Evolutionary conservation across 2,797 vertebrate species (phyloP).

Genomic region (Mormyrus hasselquistii): DNA sequence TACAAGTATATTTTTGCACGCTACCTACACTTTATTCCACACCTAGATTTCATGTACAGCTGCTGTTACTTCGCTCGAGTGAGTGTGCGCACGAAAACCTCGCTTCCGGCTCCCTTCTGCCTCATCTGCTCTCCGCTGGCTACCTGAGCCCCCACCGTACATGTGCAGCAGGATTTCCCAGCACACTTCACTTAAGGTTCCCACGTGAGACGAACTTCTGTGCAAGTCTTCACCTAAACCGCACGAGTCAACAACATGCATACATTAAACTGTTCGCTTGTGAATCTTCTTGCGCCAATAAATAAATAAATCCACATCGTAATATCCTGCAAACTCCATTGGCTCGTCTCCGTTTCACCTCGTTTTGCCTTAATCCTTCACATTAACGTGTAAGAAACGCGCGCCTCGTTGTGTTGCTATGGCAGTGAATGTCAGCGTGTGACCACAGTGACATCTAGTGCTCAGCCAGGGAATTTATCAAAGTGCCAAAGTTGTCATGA

Average conservation of each 20-base stretch:
- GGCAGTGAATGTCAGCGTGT: conserved; percentile 33
- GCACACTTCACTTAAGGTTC: not conserved
- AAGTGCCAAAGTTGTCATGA: conserved; percentile 44
- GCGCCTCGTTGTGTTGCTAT: not conserved
- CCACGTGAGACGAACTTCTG: not conserved
- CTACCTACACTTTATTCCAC: not conserved
- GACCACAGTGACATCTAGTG: conserved; percentile 58
- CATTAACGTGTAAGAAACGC: not conserved
- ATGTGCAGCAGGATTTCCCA: not conserved
- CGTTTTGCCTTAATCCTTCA: not conserved
- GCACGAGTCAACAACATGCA: not conserved
- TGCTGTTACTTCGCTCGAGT: not conserved
- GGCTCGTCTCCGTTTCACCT: not conserved
- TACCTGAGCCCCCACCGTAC: not conserved
- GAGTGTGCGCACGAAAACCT: not conserved
- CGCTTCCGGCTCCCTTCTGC: not conserved
- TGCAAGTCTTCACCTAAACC: not conserved
- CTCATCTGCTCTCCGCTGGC: not conserved
- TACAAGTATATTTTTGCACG: conserved; percentile 2
- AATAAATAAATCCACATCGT: not conserved
- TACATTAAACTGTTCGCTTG: not conserved
- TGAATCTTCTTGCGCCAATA: not conserved
- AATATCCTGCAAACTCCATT: not conserved
- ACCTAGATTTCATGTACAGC: not conserved
- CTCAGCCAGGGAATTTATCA: conserved; percentile 46